Evolutionary conservation across 2,113 vertebrate species (phyloP).

Genomic region (Theristicus caerulescens): DNA sequence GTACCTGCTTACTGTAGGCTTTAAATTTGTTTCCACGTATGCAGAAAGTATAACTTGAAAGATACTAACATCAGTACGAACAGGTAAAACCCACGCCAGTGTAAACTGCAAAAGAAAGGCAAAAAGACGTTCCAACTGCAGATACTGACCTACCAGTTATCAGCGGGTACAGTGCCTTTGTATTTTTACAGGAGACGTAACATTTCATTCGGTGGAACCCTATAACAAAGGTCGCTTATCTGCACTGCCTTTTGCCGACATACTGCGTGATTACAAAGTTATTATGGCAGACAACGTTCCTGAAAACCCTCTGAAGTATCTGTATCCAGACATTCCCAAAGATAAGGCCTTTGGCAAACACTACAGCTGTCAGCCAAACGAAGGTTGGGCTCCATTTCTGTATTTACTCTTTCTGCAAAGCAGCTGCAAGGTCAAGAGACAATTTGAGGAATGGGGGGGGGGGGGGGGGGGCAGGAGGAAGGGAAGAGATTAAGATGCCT

Average conservation of each 20-base stretch:
- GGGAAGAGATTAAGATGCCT: background rate
- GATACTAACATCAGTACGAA: background rate
- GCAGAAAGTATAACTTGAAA: background rate
- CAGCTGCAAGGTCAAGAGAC: background rate
- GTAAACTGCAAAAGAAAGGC: background rate
- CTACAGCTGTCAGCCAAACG: constrained; percentile 91
- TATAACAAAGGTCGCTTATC: constrained; percentile 92
- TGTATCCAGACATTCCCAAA: constrained; percentile 95
- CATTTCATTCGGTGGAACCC: constrained; percentile 93
- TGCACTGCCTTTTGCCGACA: constrained; percentile 91
- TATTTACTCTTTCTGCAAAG: background rate
- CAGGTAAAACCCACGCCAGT: background rate
- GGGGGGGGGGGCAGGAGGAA: background rate
- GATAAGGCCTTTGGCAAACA: constrained; percentile 93
- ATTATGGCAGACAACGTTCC: constrained; percentile 90
- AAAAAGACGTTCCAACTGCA: background rate
- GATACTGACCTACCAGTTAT: background rate
- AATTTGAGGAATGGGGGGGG: background rate
- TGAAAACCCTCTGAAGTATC: constrained; percentile 93
- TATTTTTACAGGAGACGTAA: constrained; percentile 82
- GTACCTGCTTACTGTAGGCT: background rate
- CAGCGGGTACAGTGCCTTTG: background rate
- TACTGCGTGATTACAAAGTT: constrained; percentile 95
- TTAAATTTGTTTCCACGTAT: background rate
- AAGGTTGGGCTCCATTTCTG: constrained; percentile 75